Evolutionary conservation across 1,140 invertebrate genomes (phyloP).

Genomic region (Rhopalosiphum padi): DNA sequence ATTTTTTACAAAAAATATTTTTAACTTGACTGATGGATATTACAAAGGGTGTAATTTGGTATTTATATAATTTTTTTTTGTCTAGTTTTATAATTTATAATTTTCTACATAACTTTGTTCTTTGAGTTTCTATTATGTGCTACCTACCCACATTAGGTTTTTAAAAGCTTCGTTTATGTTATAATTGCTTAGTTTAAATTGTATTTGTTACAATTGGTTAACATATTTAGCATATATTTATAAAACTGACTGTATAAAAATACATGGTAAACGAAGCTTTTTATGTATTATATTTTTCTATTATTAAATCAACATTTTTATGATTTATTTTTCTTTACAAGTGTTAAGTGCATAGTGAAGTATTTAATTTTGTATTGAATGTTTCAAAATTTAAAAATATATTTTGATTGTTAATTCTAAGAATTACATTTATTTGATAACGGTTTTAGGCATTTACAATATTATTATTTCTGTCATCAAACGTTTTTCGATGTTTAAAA

Average conservation of each 20-base stretch:
- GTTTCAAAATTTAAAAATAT: slow-evolving; percentile 22
- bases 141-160: neutral
- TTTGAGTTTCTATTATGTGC: slow-evolving; percentile 4
- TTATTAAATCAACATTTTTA: slow-evolving; percentile 20
- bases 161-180: slow-evolving; percentile 30
- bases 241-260: slow-evolving; percentile 2
- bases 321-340: slow-evolving; percentile 38
- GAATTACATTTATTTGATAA: slow-evolving; percentile 26
- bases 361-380: slow-evolving; percentile 52
- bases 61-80: slow-evolving; percentile 41
- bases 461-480: slow-evolving; percentile 45
- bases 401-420: slow-evolving; percentile 56
- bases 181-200: neutral
- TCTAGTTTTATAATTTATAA: slow-evolving; percentile 48
- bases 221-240: neutral
- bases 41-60: slow-evolving; percentile 19
- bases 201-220: slow-evolving; percentile 19
- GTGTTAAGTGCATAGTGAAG: slow-evolving; percentile 27
- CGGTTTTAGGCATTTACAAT: neutral
- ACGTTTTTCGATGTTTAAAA: slow-evolving; percentile 40
- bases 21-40: neutral
- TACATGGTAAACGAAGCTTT: slow-evolving; percentile 28
- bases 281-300: slow-evolving; percentile 16
- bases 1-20: slow-evolving; percentile 26
- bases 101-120: slow-evolving; percentile 18